Evolutionary conservation across 2,797 vertebrate genomes (phyloP).

Genomic region (Melanitta fusca): DNA sequence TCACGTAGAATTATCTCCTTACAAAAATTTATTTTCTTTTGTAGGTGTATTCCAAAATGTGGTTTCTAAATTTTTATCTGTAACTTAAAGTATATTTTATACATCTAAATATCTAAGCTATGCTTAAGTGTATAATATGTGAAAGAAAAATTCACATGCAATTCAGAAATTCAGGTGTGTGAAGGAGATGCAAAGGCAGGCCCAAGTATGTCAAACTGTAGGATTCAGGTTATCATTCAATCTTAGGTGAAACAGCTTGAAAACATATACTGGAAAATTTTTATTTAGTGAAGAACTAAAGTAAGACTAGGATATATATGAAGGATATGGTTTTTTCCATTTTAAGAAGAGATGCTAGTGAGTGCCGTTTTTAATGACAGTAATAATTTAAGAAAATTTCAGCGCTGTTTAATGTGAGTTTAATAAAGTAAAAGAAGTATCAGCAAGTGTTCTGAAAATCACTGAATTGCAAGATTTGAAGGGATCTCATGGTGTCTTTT

Average conservation of each 20-base stretch:
- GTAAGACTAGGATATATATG: neutral
- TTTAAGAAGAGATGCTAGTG: neutral
- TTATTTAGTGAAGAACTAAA: neutral
- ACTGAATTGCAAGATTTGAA: neutral
- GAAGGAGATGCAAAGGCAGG: neutral
- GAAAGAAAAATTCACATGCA: neutral
- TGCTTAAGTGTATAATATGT: fast-evolving
- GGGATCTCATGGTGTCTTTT: neutral
- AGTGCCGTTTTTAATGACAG: neutral
- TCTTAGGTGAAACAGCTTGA: neutral
- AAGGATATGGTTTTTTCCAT: fast-evolving
- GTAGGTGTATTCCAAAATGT: neutral
- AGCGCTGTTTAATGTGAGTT: neutral
- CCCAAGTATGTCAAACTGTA: neutral
- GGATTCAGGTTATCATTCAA: neutral
- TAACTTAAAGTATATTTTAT: neutral
- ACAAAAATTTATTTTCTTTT: neutral
- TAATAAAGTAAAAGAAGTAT: neutral
- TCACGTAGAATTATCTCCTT: neutral
- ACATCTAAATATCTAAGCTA: neutral
- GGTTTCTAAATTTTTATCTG: neutral
- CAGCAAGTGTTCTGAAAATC: neutral
- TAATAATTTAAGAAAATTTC: neutral
- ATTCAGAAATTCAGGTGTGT: neutral
- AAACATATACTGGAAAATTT: neutral